A percentile compares a stretch with the other conserved stretches of the same genome.
These are phyloP conservation scores for Morone saxatilis DNA, from an alignment of 2,113 vertebrate genomes.

Conservation along the genomic window DNA sequence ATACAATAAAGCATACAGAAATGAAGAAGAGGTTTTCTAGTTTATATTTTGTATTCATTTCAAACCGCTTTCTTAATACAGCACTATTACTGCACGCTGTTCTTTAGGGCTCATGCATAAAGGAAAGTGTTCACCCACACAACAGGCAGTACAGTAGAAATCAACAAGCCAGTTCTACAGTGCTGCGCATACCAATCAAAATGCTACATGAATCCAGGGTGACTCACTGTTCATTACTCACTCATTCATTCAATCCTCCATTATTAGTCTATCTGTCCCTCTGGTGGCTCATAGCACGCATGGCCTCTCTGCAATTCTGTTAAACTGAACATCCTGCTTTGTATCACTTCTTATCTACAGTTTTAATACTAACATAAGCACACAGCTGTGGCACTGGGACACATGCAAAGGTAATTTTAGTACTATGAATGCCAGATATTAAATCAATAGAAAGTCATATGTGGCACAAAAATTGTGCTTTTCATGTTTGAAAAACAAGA, in stretches of 20 bases:
- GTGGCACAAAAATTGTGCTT: neutral
- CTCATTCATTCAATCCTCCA: slow-evolving; percentile 33
- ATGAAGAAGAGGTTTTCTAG: neutral
- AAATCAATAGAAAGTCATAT: neutral
- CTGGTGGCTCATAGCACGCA: slow-evolving; percentile 55
- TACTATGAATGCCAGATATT: neutral
- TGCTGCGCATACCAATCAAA: neutral
- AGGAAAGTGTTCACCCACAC: neutral
- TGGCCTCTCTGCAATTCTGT: neutral
- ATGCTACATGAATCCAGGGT: slow-evolving; percentile 6
- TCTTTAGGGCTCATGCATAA: neutral
- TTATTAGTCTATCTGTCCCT: slow-evolving; percentile 39
- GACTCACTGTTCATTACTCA: slow-evolving; percentile 45
- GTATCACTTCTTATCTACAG: neutral
- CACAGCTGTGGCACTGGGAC: neutral
- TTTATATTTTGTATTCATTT: neutral
- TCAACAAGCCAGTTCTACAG: slow-evolving; percentile 21
- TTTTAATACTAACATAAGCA: neutral
- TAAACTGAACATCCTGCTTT: slow-evolving; percentile 6
- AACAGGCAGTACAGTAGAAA: neutral
- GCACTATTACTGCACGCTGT: neutral
- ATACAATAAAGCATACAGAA: slow-evolving; percentile 1
- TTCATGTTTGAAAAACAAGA: neutral
- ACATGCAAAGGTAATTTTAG: neutral
- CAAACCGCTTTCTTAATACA: neutral